Evolutionary conservation across 2,888 invertebrate genomes (phyloP).

Genomic region (Oscheius sp.): DNA sequence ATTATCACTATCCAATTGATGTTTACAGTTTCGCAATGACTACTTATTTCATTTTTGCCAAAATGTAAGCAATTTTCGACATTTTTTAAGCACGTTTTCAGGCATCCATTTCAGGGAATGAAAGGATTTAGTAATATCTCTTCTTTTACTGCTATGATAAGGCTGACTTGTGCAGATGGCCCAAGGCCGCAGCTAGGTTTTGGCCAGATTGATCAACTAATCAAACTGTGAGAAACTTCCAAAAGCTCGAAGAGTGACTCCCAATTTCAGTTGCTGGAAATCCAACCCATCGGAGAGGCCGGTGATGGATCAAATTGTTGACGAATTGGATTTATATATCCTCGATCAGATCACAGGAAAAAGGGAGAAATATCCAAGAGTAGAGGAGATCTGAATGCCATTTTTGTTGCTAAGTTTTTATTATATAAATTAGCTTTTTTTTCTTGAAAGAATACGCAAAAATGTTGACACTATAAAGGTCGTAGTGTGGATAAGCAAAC

Average conservation of each 20-base stretch:
- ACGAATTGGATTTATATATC: too few relatives aligned
- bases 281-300: neutral
- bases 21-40: conserved; percentile 10
- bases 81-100: neutral
- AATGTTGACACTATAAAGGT: too few relatives aligned
- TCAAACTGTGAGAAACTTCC: too few relatives aligned
- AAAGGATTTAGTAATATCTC: neutral
- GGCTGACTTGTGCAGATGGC: neutral
- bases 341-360: too few relatives aligned
- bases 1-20: neutral
- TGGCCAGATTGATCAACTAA: neutral
- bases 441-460: too few relatives aligned
- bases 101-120: neutral
- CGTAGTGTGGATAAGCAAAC: too few relatives aligned
- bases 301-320: neutral
- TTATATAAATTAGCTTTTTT: too few relatives aligned
- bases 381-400: too few relatives aligned
- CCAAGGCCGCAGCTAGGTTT: neutral
- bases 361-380: too few relatives aligned
- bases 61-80: neutral
- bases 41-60: neutral
- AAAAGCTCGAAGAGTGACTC: neutral
- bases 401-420: too few relatives aligned
- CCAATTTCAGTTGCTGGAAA: conserved; percentile 18
- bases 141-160: neutral